Percentiles rank a stretch among this genome's conserved stretches.
These are phyloP conservation scores for Tetragnatha versicolor DNA, from an alignment of 1,140 invertebrate species.

Conservation along the genomic window DNA sequence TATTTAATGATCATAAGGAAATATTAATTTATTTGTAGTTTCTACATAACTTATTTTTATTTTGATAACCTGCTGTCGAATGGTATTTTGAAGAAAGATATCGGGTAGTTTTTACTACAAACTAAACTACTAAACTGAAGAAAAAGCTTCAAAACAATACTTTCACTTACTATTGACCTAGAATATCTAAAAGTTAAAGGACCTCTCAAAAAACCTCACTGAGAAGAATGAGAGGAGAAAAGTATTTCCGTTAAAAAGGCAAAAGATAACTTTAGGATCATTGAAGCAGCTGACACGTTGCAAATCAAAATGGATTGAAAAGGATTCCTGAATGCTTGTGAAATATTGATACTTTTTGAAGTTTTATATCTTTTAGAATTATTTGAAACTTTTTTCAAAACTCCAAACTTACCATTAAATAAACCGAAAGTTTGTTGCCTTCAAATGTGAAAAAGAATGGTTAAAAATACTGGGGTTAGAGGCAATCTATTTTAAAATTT, in stretches of 20 bases:
- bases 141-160: too few relatives aligned
- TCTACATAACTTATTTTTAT: too few relatives aligned
- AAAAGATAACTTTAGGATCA: constrained; percentile 4
- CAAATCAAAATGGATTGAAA: constrained; percentile 22
- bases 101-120: too few relatives aligned
- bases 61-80: too few relatives aligned
- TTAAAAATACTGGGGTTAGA: too few relatives aligned
- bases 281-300: background rate
- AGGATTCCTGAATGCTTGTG: background rate
- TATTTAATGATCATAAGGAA: too few relatives aligned
- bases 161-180: background rate
- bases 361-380: constrained; percentile 4
- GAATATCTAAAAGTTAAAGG: background rate
- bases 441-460: background rate
- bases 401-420: background rate
- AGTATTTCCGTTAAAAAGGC: background rate
- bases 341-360: constrained; percentile 9
- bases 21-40: too few relatives aligned
- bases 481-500: too few relatives aligned
- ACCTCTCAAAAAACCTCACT: background rate
- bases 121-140: too few relatives aligned
- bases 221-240: background rate
- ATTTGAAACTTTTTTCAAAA: constrained; percentile 5
- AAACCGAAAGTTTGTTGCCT: background rate
- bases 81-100: too few relatives aligned